Evolutionary conservation across 2,797 vertebrate genomes (phyloP).

Genomic region (Sebastes alutus): DNA sequence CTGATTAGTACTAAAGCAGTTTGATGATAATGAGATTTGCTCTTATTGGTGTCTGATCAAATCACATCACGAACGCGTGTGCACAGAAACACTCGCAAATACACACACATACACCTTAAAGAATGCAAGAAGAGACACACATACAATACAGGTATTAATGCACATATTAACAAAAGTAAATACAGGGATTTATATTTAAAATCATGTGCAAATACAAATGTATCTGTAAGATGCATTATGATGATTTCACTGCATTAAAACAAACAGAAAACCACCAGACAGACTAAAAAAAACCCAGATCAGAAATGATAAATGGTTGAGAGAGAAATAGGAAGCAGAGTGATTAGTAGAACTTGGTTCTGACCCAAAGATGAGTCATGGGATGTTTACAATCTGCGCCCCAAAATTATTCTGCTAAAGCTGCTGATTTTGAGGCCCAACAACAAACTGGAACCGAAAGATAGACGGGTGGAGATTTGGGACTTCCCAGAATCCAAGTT

Average conservation of each 20-base stretch:
- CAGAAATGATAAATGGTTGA: neutral
- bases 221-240: neutral
- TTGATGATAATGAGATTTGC: constrained; percentile 86
- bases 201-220: neutral
- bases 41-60: constrained; percentile 84
- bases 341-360: constrained; percentile 29
- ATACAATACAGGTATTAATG: neutral
- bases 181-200: neutral
- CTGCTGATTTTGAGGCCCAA: constrained; percentile 42
- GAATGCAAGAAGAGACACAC: constrained; percentile 12
- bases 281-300: neutral
- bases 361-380: constrained; percentile 30
- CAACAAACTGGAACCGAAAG: constrained; percentile 37
- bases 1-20: constrained; percentile 82
- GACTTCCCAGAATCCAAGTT: constrained; percentile 37
- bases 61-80: constrained; percentile 70
- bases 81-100: constrained; percentile 2
- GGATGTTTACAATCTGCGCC: constrained; percentile 38
- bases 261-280: neutral
- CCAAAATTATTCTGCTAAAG: constrained; percentile 44
- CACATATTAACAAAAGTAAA: neutral
- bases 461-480: constrained; percentile 20
- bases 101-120: constrained; percentile 11
- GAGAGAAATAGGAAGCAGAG: constrained; percentile 4
- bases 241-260: neutral